Evolutionary conservation across 2,113 vertebrate genomes (phyloP).

Genomic region (Petrocephalus zakoni): DNA sequence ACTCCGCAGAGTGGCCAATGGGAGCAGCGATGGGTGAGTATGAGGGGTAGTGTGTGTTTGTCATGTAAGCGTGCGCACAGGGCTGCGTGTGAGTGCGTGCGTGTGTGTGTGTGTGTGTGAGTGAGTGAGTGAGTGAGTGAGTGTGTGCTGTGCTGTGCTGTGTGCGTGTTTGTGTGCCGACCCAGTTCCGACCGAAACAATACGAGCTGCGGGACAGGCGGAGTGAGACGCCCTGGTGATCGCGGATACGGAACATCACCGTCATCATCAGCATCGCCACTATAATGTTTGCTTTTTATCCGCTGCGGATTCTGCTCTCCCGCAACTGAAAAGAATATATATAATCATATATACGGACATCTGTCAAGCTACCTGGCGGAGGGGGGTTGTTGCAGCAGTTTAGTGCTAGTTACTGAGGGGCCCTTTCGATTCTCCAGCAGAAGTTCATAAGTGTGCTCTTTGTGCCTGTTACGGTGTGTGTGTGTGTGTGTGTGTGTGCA

Average conservation of each 20-base stretch:
- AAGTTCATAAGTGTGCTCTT: conserved; percentile 19
- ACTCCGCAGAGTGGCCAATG: conserved; percentile 48
- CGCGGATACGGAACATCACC: conserved; percentile 4
- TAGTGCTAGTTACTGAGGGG: background rate
- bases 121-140: too few relatives aligned
- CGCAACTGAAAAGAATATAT: background rate
- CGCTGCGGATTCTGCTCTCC: background rate
- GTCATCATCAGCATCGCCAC: background rate
- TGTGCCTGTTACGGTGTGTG: conserved; percentile 33
- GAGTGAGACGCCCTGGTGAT: background rate
- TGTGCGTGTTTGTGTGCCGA: conserved; percentile 24
- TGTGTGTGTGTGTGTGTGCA: conserved; percentile 43
- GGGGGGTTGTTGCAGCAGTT: conserved; percentile 7
- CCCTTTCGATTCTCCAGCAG: conserved; percentile 10
- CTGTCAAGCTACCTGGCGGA: background rate
- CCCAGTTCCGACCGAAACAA: background rate
- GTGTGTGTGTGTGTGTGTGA: conserved; percentile 27
- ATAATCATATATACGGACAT: background rate
- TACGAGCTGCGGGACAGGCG: background rate
- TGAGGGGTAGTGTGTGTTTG: conserved; percentile 34
- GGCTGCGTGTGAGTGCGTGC: conserved; percentile 28
- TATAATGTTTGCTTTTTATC: conserved; percentile 13
- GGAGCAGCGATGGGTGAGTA: conserved; percentile 30
- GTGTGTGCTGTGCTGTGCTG: conserved; percentile 23
- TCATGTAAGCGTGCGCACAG: conserved; percentile 31